Conservation (phyloP, 1,140 invertebrate species). For the Caenorhabditis tropicalis region DNA sequence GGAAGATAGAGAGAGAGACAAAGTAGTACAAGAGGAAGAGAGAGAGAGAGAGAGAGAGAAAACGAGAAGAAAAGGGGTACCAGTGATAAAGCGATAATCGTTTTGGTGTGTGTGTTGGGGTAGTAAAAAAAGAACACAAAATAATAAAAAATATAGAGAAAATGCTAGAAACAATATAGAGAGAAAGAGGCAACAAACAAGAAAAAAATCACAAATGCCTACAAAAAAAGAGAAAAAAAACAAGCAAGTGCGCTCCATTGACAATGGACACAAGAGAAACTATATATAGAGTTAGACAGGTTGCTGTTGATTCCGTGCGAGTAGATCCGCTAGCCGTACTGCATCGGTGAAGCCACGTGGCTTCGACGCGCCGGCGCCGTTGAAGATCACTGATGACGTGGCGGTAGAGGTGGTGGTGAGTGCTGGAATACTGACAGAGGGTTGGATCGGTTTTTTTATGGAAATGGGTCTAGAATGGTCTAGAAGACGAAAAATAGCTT, state of each 20-base stretch:
- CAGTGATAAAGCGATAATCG: constrained; percentile 42
- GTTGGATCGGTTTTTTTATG: no score
- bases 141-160: not conserved
- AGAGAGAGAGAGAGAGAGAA: not conserved
- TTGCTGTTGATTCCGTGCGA: constrained; percentile 12
- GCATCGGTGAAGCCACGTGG: constrained; percentile 29
- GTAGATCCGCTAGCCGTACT: not conserved
- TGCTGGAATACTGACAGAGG: no score
- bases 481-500: no score
- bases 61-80: not conserved
- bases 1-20: not conserved
- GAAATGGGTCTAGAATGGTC: no score
- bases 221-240: not conserved
- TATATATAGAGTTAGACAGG: no score
- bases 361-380: not conserved
- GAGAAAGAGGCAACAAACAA: not conserved
- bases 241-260: no score
- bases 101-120: not conserved
- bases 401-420: not conserved
- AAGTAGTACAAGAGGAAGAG: not conserved
- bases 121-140: not conserved
- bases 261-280: no score
- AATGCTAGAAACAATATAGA: not conserved
- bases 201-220: not conserved
- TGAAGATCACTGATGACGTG: not conserved